phyloP scores from a whole-genome alignment of 2,113 vertebrate genomes.

The Eublepharis macularius region DNA sequence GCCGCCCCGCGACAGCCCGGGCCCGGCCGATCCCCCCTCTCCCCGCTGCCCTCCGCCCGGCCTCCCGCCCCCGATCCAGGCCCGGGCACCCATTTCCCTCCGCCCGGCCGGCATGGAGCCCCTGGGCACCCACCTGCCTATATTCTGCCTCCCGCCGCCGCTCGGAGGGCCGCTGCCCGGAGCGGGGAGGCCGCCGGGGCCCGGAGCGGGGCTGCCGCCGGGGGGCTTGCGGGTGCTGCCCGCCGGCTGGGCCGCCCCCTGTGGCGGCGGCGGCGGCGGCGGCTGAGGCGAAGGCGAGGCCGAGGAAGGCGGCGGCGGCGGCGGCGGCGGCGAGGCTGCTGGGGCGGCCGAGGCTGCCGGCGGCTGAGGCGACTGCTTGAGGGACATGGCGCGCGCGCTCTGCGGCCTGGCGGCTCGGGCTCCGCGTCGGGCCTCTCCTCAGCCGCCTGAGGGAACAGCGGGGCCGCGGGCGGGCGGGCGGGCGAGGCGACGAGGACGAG shows the following conservation, averaged over 20 bases:
- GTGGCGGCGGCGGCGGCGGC: slow-evolving; percentile 73
- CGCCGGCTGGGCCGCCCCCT: slow-evolving; percentile 68
- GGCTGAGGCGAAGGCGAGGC: neutral
- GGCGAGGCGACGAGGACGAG: slow-evolving; percentile 72
- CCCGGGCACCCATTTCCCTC: neutral
- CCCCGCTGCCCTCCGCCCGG: neutral
- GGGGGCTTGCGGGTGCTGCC: slow-evolving; percentile 77
- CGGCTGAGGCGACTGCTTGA: slow-evolving; percentile 44
- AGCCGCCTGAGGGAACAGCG: slow-evolving; percentile 82
- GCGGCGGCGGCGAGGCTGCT: neutral
- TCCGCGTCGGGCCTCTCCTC: slow-evolving; percentile 89
- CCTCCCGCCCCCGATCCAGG: neutral
- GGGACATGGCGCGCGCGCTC: slow-evolving; percentile 41
- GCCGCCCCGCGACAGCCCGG: neutral
- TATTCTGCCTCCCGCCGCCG: neutral
- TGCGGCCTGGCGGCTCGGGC: slow-evolving; percentile 62
- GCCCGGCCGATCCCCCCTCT: neutral
- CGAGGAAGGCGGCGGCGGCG: neutral
- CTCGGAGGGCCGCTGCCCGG: slow-evolving; percentile 42
- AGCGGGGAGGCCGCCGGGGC: slow-evolving; percentile 69
- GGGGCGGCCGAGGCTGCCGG: slow-evolving; percentile 79
- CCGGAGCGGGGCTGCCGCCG: too few relatives aligned
- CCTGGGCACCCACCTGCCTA: neutral
- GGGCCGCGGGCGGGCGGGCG: neutral
- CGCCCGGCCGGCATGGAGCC: neutral